Evolutionary conservation across 2,888 invertebrate species (phyloP), one percentile per base, ranked within the genome.

Genomic region (Leucoptera coffeella): DNA sequence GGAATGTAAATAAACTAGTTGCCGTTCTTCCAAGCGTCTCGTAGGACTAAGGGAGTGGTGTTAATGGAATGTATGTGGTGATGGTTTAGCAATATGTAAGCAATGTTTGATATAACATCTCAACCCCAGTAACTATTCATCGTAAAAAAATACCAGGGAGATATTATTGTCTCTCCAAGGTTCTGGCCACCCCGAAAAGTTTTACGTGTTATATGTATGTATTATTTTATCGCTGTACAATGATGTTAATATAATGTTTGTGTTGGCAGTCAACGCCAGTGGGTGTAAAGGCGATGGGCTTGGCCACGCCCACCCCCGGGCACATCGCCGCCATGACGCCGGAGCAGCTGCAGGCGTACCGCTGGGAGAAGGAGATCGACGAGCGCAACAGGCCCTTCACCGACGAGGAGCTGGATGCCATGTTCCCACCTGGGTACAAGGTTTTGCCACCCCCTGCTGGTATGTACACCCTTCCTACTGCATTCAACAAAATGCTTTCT

Each of bases 401-500:
- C 1, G 99, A 99, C 45, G 99, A 99, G 48, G 99, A 99, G 56
- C 69, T 99, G 29, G 97, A 99, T 56, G 77, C 91, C 35, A 85
- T 99, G 80, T 96, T 99, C 64, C 99, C 99, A 28, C 85, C 94
- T 8, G 99, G 97, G 31, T 99, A 96, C 69, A 97, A 97, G 77
- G 84, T 94, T 48, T 73, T 97, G 33, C 91, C 89, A 33, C 95
- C 96, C 4, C 97, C 97, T 14, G 90, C 91, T 29, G 92, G 87
- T 71, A 57, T 41, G 65, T 54, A 43, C 37, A 31, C 15, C 17
- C 9, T 9, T 9, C 9, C 17, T 17, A 7, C 17, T 17, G 17
- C 9, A 7, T 17, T 17, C 9, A 17, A 17, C 9, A 6, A 17
- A 6, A 7, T 7, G 17, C 17, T n/a, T n/a, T n/a, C n/a, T n/a